Evolutionary conservation across 2,797 vertebrate species (phyloP).

Genomic region (Lagocephalus sceleratus): DNA sequence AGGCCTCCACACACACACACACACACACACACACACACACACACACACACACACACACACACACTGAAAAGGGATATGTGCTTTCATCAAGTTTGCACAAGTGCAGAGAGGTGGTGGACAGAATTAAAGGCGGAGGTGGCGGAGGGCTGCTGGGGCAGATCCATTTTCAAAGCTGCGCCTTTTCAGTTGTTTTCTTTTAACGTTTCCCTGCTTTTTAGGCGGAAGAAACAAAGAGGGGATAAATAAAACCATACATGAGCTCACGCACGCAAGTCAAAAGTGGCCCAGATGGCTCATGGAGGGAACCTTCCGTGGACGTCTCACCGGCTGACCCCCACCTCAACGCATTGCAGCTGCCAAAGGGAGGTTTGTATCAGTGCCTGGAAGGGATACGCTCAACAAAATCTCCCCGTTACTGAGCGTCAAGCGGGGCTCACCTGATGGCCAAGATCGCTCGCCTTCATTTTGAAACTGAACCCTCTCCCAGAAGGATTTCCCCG

Average conservation of each 20-base stretch:
- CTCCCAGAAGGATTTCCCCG: slow-evolving; percentile 41
- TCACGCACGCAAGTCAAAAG: slow-evolving; percentile 38
- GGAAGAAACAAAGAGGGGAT: slow-evolving; percentile 18
- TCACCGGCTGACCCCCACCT: neutral
- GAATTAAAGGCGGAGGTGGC: slow-evolving; percentile 22
- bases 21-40: no score
- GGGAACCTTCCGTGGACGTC: no score
- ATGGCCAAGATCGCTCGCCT: slow-evolving; percentile 27
- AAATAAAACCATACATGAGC: slow-evolving; percentile 25
- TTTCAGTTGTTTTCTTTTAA: slow-evolving; percentile 73
- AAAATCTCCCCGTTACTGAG: slow-evolving; percentile 52
- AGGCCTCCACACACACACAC: slow-evolving; percentile 6
- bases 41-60: slow-evolving; percentile 50
- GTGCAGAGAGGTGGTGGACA: slow-evolving; percentile 49
- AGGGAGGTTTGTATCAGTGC: neutral
- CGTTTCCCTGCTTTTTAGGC: slow-evolving; percentile 64
- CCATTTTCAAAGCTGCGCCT: slow-evolving; percentile 75
- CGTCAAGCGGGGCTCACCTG: slow-evolving; percentile 61
- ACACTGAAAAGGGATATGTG: slow-evolving; percentile 63
- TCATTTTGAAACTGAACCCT: slow-evolving; percentile 53
- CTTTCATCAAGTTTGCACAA: slow-evolving; percentile 72
- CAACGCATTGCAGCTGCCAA: neutral
- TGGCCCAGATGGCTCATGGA: slow-evolving; percentile 46
- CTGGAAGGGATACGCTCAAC: neutral
- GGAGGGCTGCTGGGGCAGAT: slow-evolving; percentile 51